Evolutionary conservation across 2,797 vertebrate species (phyloP).

Genomic region (Silurus lanzhouensis): DNA sequence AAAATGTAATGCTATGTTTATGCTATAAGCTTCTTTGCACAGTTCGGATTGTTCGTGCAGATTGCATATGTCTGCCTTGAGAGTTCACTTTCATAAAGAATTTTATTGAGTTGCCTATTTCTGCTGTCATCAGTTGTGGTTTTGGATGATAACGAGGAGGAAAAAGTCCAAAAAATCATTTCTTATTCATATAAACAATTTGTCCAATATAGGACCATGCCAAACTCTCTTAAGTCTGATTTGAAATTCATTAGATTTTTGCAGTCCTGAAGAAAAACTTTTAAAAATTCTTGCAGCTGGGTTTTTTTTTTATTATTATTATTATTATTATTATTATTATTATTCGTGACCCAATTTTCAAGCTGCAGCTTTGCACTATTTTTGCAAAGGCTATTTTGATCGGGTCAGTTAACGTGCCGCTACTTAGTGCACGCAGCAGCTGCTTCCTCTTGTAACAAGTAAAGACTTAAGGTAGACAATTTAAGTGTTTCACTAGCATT

Average conservation of each 20-base stretch:
- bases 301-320: too few relatives aligned
- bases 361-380: constrained; percentile 23
- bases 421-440: constrained; percentile 46
- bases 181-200: neutral
- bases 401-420: constrained; percentile 43
- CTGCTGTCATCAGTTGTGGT: neutral
- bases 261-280: neutral
- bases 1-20: neutral
- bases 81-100: neutral
- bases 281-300: too few relatives aligned
- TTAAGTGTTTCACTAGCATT: constrained; percentile 39
- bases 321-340: too few relatives aligned
- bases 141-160: neutral
- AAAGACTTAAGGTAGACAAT: constrained; percentile 33
- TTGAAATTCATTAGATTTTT: neutral
- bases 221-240: neutral
- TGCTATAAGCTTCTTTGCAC: neutral
- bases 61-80: neutral
- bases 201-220: neutral
- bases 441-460: constrained; percentile 34
- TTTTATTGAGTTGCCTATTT: neutral
- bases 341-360: neutral
- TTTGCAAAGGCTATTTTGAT: constrained; percentile 30
- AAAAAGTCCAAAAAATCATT: neutral
- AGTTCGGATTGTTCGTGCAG: neutral